A percentile compares a stretch with the other conserved stretches of the same genome.
phyloP scores from a whole-genome alignment of 2,888 invertebrate species.

The Charanyca ferruginea region DNA sequence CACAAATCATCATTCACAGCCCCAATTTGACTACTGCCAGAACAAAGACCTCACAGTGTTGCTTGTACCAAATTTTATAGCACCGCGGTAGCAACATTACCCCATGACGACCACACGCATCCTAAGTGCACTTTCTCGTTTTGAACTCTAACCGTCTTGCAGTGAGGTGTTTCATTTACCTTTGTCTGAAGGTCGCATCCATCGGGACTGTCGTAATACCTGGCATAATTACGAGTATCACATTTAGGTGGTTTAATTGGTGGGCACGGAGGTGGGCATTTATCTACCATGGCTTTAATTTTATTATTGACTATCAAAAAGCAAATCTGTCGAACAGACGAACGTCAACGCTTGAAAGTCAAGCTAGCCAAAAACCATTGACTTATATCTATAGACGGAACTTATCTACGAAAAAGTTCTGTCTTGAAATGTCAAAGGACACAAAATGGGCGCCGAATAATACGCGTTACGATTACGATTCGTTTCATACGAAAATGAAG shows the following conservation, averaged over 20 bases:
- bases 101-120: too few relatives aligned
- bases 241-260: not conserved
- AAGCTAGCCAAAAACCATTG: not conserved
- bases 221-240: conserved; percentile 73
- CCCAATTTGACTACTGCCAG: too few relatives aligned
- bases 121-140: too few relatives aligned
- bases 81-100: too few relatives aligned
- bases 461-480: not conserved
- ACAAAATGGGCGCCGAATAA: not conserved
- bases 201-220: conserved; percentile 85
- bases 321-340: not conserved
- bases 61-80: too few relatives aligned
- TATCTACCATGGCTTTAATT: not conserved
- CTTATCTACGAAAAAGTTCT: not conserved
- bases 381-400: not conserved
- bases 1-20: too few relatives aligned
- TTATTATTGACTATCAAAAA: not conserved
- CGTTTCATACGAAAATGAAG: not conserved
- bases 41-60: too few relatives aligned
- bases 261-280: not conserved
- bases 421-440: not conserved
- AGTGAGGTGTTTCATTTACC: conserved; percentile 63
- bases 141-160: too few relatives aligned
- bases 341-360: not conserved
- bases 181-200: conserved; percentile 81